Conservation (phyloP, 2,113 vertebrate genomes). For the Oceanites oceanicus region DNA sequence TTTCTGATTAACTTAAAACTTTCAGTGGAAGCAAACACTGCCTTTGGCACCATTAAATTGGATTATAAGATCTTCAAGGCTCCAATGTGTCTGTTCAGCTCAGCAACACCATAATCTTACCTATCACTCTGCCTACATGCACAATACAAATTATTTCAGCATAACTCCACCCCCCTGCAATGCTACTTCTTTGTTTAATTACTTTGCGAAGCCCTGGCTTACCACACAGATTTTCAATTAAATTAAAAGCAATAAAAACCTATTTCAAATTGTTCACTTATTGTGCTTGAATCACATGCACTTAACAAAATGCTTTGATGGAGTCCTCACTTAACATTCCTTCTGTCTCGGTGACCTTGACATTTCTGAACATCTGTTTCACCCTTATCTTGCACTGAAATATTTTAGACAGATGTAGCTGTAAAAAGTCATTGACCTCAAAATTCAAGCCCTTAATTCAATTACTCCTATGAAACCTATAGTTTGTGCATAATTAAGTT, state of each 20-base stretch:
- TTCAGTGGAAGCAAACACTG: background rate
- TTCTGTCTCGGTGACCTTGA: slow-evolving; percentile 59
- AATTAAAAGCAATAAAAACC: slow-evolving; percentile 45
- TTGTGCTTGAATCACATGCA: slow-evolving; percentile 9
- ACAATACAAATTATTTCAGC: background rate
- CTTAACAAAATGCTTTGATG: slow-evolving; percentile 22
- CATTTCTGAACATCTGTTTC: slow-evolving; percentile 62
- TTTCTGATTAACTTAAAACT: background rate
- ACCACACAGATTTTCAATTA: slow-evolving; percentile 22
- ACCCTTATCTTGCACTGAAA: slow-evolving; percentile 12
- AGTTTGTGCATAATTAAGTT: slow-evolving; percentile 51
- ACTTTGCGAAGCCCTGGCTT: background rate
- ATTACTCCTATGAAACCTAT: slow-evolving; percentile 57
- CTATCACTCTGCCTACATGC: background rate
- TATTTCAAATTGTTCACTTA: slow-evolving; percentile 19
- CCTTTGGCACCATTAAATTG: background rate
- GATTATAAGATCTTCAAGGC: background rate
- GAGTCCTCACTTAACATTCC: slow-evolving; percentile 27
- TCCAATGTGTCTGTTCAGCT: background rate
- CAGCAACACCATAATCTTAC: background rate
- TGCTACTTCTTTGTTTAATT: slow-evolving; percentile 3
- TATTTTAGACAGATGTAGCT: slow-evolving; percentile 53
- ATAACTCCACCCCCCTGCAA: background rate
- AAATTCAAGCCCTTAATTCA: slow-evolving; percentile 60
- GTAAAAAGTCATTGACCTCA: slow-evolving; percentile 61